Evolutionary conservation across 2,888 invertebrate species (phyloP).

Genomic region (Stegana nigrithorax): DNA sequence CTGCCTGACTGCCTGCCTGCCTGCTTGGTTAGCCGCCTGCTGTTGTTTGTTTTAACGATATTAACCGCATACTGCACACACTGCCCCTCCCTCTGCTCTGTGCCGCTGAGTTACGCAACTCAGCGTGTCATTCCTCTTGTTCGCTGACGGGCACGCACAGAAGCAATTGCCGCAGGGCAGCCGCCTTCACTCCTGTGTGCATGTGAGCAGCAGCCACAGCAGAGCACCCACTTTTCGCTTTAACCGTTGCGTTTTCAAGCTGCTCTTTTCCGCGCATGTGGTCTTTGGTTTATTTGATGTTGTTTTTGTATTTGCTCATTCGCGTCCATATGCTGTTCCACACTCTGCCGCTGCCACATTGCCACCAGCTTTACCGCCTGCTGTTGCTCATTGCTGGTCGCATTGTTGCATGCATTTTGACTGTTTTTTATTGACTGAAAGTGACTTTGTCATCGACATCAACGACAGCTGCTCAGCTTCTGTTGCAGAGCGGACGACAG

Average conservation of each 20-base stretch:
- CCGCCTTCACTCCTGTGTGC: not conserved
- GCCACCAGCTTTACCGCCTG: not conserved
- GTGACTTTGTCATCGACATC: slow-evolving; percentile 53
- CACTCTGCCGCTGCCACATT: not conserved
- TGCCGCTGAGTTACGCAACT: no score
- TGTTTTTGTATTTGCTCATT: slow-evolving; percentile 15
- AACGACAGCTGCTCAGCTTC: slow-evolving; percentile 15
- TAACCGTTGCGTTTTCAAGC: slow-evolving; percentile 11
- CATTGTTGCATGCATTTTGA: not conserved
- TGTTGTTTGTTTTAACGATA: slow-evolving; percentile 43
- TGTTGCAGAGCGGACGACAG: not conserved
- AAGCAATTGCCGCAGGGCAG: not conserved
- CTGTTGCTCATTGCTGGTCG: not conserved
- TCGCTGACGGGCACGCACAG: no score
- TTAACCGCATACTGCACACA: slow-evolving; percentile 36
- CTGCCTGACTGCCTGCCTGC: not conserved
- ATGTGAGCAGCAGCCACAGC: not conserved
- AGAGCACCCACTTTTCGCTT: not conserved
- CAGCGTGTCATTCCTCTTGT: no score
- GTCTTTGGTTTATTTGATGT: not conserved
- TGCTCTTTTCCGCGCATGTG: slow-evolving; percentile 21
- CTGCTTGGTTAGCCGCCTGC: not conserved
- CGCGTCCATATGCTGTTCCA: not conserved
- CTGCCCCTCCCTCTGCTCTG: no score
- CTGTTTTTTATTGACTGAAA: slow-evolving; percentile 61